Evolutionary conservation across 2,888 invertebrate genomes (phyloP).

Genomic region (Drosophila mulleri): DNA sequence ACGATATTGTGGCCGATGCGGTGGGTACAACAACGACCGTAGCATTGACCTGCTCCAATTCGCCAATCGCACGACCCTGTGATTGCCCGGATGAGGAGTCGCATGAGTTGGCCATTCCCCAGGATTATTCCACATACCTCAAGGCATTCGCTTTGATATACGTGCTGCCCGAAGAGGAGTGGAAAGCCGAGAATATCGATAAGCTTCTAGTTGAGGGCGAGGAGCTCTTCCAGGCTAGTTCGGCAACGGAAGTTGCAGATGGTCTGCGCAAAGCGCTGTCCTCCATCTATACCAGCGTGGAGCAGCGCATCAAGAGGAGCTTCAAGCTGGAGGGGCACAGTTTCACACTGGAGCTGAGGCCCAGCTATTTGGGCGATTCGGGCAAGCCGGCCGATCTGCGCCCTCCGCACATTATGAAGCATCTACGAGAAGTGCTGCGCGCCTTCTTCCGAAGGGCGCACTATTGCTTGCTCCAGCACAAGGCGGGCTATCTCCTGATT

Average conservation of each 20-base stretch:
- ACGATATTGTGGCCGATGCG: constrained; percentile 23
- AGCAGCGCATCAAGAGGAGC: constrained; percentile 63
- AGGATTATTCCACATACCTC: constrained; percentile 72
- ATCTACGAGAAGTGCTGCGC: constrained; percentile 46
- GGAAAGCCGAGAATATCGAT: constrained; percentile 76
- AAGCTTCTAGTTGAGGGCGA: constrained; percentile 75
- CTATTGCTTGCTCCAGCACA: constrained; percentile 72
- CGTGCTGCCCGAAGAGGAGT: constrained; percentile 79
- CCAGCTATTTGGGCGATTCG: constrained; percentile 31
- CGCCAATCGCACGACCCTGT: constrained; percentile 10
- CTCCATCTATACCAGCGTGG: constrained; percentile 50
- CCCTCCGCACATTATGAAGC: constrained; percentile 40
- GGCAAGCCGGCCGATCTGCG: constrained; percentile 11
- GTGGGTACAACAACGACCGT: constrained; percentile 26
- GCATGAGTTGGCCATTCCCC: constrained; percentile 33
- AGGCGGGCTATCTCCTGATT: constrained; percentile 70
- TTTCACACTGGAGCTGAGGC: constrained; percentile 74
- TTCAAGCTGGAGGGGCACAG: constrained; percentile 74
- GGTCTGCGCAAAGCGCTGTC: constrained; percentile 9
- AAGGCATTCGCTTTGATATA: constrained; percentile 81
- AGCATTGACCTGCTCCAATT: constrained; percentile 26
- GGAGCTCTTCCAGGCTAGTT: constrained; percentile 41
- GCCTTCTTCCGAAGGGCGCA: constrained; percentile 72
- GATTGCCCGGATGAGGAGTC: constrained; percentile 15
- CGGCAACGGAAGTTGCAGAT: constrained; percentile 23